phyloP scores from a whole-genome alignment of 2,797 vertebrate species.

The Bufotes viridis region DNA sequence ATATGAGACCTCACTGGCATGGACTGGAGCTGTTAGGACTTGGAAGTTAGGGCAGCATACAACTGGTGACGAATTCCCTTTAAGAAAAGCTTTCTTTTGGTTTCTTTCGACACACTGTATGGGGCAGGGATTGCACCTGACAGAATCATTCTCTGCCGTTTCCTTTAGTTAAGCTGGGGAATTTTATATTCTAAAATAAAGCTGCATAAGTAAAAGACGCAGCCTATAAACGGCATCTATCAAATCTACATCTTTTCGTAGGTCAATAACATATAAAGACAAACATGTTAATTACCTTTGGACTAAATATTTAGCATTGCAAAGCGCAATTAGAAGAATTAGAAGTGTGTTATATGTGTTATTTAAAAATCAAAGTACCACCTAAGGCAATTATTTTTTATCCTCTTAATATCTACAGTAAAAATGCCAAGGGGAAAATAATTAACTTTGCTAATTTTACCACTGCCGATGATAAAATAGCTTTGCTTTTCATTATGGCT shows the following conservation, averaged over 20 bases:
- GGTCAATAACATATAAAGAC: slow-evolving; percentile 41
- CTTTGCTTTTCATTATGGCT: slow-evolving; percentile 77
- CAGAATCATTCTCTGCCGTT: not conserved
- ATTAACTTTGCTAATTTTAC: slow-evolving; percentile 83
- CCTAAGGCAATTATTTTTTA: slow-evolving; percentile 79
- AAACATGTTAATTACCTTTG: slow-evolving; percentile 49
- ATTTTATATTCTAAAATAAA: not conserved
- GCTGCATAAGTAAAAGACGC: not conserved
- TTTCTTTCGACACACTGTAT: not conserved
- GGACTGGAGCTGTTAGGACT: no score
- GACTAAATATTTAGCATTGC: slow-evolving; percentile 54
- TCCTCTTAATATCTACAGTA: slow-evolving; percentile 78
- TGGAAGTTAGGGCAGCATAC: no score
- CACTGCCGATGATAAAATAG: slow-evolving; percentile 78
- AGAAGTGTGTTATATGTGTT: slow-evolving; percentile 74
- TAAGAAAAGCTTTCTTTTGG: not conserved
- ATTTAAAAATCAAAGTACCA: slow-evolving; percentile 81
- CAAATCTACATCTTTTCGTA: slow-evolving; percentile 27
- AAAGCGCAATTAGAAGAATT: slow-evolving; percentile 69
- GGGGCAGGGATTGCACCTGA: not conserved
- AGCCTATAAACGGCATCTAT: slow-evolving; percentile 30
- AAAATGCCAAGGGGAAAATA: slow-evolving; percentile 79
- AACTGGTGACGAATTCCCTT: no score
- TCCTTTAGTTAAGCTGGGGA: not conserved
- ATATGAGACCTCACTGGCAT: no score